Percentiles rank a stretch among this genome's conserved stretches.
phyloP scores from a whole-genome alignment of 2,797 vertebrate genomes.

The Microctenopoma stevenorrisi region DNA sequence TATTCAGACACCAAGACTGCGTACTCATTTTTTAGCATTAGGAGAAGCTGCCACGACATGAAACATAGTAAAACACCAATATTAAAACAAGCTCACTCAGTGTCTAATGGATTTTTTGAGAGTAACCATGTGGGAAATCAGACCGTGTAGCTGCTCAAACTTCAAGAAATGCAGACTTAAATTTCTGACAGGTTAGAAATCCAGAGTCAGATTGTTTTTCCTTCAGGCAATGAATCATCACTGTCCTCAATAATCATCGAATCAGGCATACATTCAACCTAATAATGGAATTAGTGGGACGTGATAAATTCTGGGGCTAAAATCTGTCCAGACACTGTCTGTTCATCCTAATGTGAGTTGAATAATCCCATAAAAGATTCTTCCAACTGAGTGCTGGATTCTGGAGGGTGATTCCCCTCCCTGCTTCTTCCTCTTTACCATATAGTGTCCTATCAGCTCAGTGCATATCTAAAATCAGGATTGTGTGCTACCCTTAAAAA shows the following conservation, averaged over 20 bases:
- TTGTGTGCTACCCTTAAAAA: not conserved
- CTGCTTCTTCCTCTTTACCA: not conserved
- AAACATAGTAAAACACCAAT: not conserved
- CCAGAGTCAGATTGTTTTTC: not conserved
- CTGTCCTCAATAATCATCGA: not conserved
- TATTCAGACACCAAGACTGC: no score
- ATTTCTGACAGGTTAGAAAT: not conserved
- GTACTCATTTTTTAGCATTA: no score
- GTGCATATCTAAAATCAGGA: not conserved
- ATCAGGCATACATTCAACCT: not conserved
- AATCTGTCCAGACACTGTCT: not conserved
- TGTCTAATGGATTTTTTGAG: constrained; percentile 6
- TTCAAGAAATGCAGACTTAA: not conserved
- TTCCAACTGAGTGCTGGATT: not conserved
- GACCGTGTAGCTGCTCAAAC: not conserved
- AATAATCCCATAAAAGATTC: not conserved
- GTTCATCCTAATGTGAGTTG: no score
- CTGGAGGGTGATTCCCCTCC: not conserved
- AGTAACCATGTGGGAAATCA: constrained; percentile 10
- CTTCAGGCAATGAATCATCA: not conserved
- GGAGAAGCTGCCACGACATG: not conserved
- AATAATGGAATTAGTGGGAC: not conserved
- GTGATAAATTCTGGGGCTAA: not conserved
- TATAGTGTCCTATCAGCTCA: not conserved
- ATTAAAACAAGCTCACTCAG: constrained; percentile 8